These are phyloP conservation scores for Strix uralensis DNA, from an alignment of 2,113 vertebrate species.

Conservation along the genomic window DNA sequence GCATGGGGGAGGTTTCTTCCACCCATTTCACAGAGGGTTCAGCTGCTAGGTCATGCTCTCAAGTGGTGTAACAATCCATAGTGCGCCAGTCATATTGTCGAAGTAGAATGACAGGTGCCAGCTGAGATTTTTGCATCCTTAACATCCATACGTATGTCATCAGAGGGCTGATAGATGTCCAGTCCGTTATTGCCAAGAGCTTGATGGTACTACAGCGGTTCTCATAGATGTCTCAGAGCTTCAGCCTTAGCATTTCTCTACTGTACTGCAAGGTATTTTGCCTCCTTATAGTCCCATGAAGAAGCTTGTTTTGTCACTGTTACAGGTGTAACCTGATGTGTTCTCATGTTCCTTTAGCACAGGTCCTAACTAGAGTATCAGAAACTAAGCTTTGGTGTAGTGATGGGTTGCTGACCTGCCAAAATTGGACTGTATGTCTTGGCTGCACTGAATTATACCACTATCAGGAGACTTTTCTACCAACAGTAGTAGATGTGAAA, in stretches of 20 bases:
- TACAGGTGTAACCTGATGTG: not conserved
- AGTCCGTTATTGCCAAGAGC: fast-evolving
- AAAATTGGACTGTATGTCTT: not conserved
- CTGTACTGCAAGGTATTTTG: not conserved
- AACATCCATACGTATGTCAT: not conserved
- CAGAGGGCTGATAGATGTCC: not conserved
- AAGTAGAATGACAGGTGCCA: not conserved
- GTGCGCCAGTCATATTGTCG: not conserved
- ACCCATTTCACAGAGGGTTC: not conserved
- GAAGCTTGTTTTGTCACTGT: not conserved
- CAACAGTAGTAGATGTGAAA: not conserved
- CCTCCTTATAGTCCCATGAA: not conserved
- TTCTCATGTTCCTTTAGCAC: not conserved
- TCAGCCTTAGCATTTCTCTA: not conserved
- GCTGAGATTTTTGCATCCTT: not conserved
- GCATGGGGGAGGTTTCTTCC: not conserved
- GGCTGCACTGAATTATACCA: not conserved
- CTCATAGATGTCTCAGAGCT: not conserved
- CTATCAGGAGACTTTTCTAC: not conserved
- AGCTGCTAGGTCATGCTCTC: not conserved
- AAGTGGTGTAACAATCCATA: not conserved
- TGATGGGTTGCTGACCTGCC: not conserved
- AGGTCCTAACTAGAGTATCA: not conserved
- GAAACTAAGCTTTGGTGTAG: not conserved
- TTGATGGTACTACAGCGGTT: not conserved